phyloP scores from a whole-genome alignment of 2,113 vertebrate genomes.

The Tapirus terrestris region DNA sequence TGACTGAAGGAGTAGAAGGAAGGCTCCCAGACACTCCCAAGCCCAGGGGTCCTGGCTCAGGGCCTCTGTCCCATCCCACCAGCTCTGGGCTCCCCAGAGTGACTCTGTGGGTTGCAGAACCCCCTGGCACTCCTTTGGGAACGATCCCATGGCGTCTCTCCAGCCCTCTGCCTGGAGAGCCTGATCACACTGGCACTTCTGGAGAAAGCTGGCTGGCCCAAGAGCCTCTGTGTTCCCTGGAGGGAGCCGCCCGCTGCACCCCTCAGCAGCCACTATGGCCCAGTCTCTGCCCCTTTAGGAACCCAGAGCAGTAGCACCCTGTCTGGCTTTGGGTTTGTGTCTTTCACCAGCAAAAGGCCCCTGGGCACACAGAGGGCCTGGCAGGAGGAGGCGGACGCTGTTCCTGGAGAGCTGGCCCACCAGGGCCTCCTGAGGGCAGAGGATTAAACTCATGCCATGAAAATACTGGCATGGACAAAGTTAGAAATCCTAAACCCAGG shows the following conservation, averaged over 20 bases:
- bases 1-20: not conserved
- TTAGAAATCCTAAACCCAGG: not conserved
- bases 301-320: no score
- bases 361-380: not conserved
- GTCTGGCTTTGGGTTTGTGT: not conserved
- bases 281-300: not conserved
- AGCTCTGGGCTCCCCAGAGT: not conserved
- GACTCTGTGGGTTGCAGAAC: not conserved
- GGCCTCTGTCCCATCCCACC: not conserved
- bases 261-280: not conserved
- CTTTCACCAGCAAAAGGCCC: not conserved
- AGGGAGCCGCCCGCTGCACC: fast-evolving
- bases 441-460: not conserved
- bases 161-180: not conserved
- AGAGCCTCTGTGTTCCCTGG: not conserved
- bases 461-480: not conserved
- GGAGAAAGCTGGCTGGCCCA: not conserved
- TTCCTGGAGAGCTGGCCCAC: not conserved
- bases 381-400: not conserved
- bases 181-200: no score
- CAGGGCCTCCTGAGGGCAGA: not conserved
- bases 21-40: not conserved
- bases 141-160: not conserved
- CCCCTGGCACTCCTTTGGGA: not conserved
- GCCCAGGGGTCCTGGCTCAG: not conserved